Percentiles rank a stretch among this genome's conserved stretches.
These are phyloP conservation scores for Sylvia borin DNA, from an alignment of 2,797 vertebrate species.

Conservation along the genomic window DNA sequence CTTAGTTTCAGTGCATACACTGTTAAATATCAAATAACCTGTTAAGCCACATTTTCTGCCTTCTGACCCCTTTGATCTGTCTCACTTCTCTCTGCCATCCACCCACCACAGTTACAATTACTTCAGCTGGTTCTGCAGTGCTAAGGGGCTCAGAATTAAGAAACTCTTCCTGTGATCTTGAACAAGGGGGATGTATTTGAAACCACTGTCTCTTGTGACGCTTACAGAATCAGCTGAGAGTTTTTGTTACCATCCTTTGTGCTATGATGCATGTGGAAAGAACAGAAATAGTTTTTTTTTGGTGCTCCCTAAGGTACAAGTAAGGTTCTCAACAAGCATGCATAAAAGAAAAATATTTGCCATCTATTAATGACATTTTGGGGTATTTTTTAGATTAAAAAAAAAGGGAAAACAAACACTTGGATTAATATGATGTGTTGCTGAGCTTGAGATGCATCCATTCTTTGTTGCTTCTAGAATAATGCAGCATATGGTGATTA, in stretches of 20 bases:
- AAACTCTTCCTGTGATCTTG: neutral
- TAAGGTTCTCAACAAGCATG: neutral
- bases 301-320: neutral
- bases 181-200: neutral
- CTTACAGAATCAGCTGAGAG: neutral
- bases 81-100: neutral
- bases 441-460: neutral
- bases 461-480: neutral
- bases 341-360: neutral
- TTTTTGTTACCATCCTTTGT: neutral
- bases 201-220: neutral
- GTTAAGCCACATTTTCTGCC: neutral
- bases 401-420: neutral
- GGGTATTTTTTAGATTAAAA: neutral
- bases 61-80: neutral
- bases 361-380: neutral
- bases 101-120: neutral
- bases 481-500: constrained; percentile 18
- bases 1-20: neutral
- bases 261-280: neutral
- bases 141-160: neutral
- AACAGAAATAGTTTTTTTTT: neutral
- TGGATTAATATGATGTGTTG: neutral
- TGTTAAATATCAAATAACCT: neutral
- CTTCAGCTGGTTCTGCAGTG: neutral